Evolutionary conservation across 64 coral and sea anemone genomes (phyloP), one percentile per base, ranked within the genome.

Genomic region (Montipora sp.): DNA sequence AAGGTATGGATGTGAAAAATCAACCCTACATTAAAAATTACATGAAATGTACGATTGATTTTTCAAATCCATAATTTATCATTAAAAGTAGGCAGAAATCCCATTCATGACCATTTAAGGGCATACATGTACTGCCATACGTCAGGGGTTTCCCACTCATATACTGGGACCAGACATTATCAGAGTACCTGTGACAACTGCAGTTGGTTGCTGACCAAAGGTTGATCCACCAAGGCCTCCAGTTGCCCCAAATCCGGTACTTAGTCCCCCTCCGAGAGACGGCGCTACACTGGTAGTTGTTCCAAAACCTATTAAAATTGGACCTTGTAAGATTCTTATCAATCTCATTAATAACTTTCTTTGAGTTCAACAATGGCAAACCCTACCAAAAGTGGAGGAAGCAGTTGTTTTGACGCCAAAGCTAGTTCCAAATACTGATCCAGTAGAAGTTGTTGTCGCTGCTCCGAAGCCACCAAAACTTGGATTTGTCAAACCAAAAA

Each of bases 181-280:
- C 36, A 36, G 36, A 36, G 36, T 36, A 36, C 36, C 36, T 36
- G 36, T 36, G 36, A 36, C 36, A 66, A 88, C 93, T 83, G 79
- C n/a, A 18, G 72, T 57, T 19, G 50, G 63, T 11, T 59, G 18
- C 19, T 47, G 36, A 58, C 87, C 47, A 94, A 94, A 94, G 7
- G 85, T 43, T 3, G 92, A 57, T 24, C 55, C 53, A 72, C 85
- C 91, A 46, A 80, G 77, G 20, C 87, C 78, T 49, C 22, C 51
- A 47, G 65, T 51, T 58, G 77, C 63, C 48, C 95, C 95, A 96
- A 93, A 93, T 1, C 85, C 86, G 47, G 91, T 80, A 51, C 61
- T 63, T 1, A 92, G 74, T 23, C 66, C 70, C 48, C 66, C 70
- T 77, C 80, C 90, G 60, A 95, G 87, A 19, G 90, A 78, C 2